Evolutionary conservation across 1,140 invertebrate genomes (phyloP), one percentile per base, ranked within the genome.

Genomic region (Trissolcus basalis): DNA sequence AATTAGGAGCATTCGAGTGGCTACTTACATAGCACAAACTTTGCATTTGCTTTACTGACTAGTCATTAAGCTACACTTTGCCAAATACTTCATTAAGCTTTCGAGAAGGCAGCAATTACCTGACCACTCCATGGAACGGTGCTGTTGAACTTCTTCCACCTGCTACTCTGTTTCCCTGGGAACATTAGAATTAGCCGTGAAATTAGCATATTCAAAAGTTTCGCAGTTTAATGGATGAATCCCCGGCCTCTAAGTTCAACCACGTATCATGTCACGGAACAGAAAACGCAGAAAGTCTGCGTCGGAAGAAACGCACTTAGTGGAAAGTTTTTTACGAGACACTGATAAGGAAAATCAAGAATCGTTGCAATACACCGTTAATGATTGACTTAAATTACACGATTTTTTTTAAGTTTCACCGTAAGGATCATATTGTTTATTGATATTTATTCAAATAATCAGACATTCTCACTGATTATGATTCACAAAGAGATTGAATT

Each of bases 121-220:
- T 71, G 72, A 79, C 74, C 81, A 80, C 75, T 58, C 73, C 72
- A 63, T 48, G 61, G 56, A 77, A 78, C 77, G 71, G 63, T 53
- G 55, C 12, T 49, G 49, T 51, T 70, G 51, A 79, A 73, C 80
- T 76, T 81, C 53, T 72, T 60, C 58, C 36, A 59, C 56, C 15
- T 60, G 67, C 71, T 76, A 63, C 81, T 77, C 43, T 60, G 78
- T 82, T 82, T 78, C 74, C 61, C 56, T 53, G 71, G 81, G 80
- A 82, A 85, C 83, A 83, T 80, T 83, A 82, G 80, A 81, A 85
- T 84, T 82, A 83, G 76, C 77, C 76, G 76, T 82, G 82, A 83
- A 84, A 85, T 85, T 85, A 84, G 83, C 83, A 84, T 85, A 84
- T 85, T 83, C 81, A 78, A 69, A 85, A 85, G 83, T 85, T 85